Conservation (phyloP, 2,113 vertebrate genomes). For the Nannobrachium achirus region DNA sequence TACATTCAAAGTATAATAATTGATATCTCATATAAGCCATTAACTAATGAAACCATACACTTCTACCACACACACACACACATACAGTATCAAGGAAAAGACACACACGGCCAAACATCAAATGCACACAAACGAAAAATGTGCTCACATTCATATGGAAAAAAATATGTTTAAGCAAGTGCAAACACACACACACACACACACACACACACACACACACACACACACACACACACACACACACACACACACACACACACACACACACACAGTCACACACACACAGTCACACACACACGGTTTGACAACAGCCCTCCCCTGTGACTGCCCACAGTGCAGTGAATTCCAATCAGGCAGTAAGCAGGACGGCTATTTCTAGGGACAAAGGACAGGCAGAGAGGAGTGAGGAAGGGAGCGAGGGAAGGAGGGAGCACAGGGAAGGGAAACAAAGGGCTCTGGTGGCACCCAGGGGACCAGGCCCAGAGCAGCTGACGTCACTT, state of each 20-base stretch:
- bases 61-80: no score
- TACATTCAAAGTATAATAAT: no score
- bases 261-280: constrained; percentile 41
- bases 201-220: constrained; percentile 2
- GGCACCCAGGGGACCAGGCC: constrained; percentile 96
- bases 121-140: no score
- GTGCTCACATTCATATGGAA: no score
- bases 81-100: no score
- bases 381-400: constrained; percentile 83
- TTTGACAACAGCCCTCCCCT: constrained; percentile 58
- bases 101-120: no score
- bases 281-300: neutral
- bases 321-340: constrained; percentile 72
- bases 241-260: constrained; percentile 77
- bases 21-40: no score
- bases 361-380: constrained; percentile 82
- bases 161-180: no score
- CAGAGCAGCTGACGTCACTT: constrained; percentile 93
- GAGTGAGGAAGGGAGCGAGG: constrained; percentile 71
- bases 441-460: constrained; percentile 82
- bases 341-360: constrained; percentile 85
- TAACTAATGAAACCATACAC: no score
- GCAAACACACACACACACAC: neutral
- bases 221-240: constrained; percentile 10
- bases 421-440: constrained; percentile 83